Percentiles rank a stretch among this genome's conserved stretches.
phyloP scores from a whole-genome alignment of 1,140 invertebrate genomes.

The Pantala flavescens region DNA sequence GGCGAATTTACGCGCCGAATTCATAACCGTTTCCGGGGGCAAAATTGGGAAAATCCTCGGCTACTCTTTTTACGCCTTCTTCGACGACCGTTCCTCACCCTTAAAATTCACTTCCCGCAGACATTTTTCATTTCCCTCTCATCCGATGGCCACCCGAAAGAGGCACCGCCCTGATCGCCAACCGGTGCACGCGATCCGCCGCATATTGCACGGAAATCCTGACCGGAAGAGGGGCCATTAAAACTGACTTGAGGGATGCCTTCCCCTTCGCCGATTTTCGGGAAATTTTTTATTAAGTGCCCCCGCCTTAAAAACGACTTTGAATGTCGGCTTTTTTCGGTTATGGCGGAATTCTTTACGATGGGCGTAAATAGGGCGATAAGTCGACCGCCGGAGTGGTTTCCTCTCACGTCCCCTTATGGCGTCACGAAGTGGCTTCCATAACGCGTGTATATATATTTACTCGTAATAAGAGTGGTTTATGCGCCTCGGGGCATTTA shows the following conservation, averaged over 20 bases:
- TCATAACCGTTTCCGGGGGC: no score
- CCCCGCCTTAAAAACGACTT: neutral
- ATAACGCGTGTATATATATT: no score
- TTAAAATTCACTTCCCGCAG: neutral
- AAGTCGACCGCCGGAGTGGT: neutral
- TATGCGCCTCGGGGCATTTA: no score
- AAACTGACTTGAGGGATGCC: conserved; percentile 7
- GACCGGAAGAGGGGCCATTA: neutral
- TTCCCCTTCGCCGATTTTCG: neutral
- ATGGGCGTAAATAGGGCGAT: conserved; percentile 4
- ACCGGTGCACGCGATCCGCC: neutral
- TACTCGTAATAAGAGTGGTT: no score
- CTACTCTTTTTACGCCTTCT: neutral
- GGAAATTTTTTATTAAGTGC: neutral
- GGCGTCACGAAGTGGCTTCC: neutral
- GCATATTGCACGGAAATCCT: conserved; percentile 4
- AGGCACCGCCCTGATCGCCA: neutral
- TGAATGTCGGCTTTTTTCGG: neutral
- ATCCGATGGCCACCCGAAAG: neutral
- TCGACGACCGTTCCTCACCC: neutral
- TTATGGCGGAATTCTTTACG: conserved; percentile 5
- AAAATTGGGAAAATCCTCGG: neutral
- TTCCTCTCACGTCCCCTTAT: neutral
- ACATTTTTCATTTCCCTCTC: neutral
- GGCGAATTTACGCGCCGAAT: no score